Conservation (phyloP, 2,888 invertebrate genomes). For the Drosophila ezoana region DNA sequence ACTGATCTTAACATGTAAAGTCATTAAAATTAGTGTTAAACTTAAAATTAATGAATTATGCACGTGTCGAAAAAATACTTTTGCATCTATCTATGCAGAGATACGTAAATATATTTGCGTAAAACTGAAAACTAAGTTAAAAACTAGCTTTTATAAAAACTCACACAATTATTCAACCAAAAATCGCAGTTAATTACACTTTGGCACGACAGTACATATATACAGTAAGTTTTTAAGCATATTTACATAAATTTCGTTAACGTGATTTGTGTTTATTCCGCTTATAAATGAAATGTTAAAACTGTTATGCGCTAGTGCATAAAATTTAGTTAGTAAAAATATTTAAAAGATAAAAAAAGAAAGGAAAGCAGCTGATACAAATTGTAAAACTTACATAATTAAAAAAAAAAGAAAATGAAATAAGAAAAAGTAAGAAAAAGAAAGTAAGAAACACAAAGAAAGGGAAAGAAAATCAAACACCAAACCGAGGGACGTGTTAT, state of each 20-base stretch:
- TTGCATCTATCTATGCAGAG: conserved; percentile 44
- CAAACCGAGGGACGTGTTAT: conserved; percentile 33
- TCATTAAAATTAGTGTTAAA: conserved; percentile 57
- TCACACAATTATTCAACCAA: conserved; percentile 31
- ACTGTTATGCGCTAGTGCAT: conserved; percentile 29
- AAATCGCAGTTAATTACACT: conserved; percentile 31
- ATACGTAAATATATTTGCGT: conserved; percentile 24
- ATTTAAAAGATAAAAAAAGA: conserved; percentile 7
- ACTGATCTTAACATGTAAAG: conserved; percentile 28
- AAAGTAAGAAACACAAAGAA: not conserved
- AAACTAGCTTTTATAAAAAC: conserved; percentile 42
- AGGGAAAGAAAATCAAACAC: conserved; percentile 26
- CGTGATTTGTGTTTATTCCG: conserved; percentile 14
- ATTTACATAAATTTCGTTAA: conserved; percentile 11
- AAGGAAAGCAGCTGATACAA: conserved; percentile 4
- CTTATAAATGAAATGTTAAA: conserved; percentile 25
- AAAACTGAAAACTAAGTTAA: conserved; percentile 31
- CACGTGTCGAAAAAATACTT: conserved; percentile 47
- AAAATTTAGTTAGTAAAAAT: conserved; percentile 47
- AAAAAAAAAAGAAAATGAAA: conserved; percentile 3
- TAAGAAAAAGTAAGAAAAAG: not conserved
- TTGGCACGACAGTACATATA: conserved; percentile 25
- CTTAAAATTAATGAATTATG: conserved; percentile 54
- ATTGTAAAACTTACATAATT: conserved; percentile 20
- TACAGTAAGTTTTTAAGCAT: conserved; percentile 16